Evolutionary conservation across 2,113 vertebrate species (phyloP).

Genomic region (Rhinoderma darwinii): DNA sequence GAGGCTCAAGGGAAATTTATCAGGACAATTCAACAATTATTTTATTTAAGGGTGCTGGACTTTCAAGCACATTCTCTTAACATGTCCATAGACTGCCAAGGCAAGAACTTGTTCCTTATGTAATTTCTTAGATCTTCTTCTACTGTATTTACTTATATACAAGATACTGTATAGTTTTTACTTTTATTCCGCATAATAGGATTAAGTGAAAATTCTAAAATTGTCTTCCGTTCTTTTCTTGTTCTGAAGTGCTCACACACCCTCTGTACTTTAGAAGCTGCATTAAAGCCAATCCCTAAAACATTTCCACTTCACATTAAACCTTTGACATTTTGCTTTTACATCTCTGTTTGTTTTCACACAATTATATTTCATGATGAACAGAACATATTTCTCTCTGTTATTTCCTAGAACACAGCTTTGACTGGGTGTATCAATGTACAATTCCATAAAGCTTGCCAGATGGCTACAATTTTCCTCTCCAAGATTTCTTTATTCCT

Average conservation of each 20-base stretch:
- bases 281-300: conserved; percentile 23
- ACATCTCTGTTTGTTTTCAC: conserved; percentile 39
- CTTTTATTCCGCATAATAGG: background rate
- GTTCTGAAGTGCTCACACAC: background rate
- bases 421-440: conserved; percentile 36
- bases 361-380: conserved; percentile 49
- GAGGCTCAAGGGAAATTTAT: no score
- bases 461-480: conserved; percentile 1
- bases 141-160: background rate
- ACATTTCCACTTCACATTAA: conserved; percentile 14
- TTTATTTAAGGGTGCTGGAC: no score
- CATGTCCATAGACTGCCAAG: background rate
- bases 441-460: conserved; percentile 33
- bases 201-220: background rate
- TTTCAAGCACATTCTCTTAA: background rate
- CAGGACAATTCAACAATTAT: no score
- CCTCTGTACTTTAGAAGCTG: background rate
- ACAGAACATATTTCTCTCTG: conserved; percentile 29
- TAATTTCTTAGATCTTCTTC: background rate
- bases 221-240: background rate
- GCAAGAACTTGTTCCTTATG: background rate
- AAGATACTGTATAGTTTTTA: background rate
- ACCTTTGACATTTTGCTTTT: conserved; percentile 41
- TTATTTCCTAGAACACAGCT: conserved; percentile 35
- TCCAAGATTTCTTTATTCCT: conserved; percentile 17